phyloP scores from a whole-genome alignment of 1,140 invertebrate genomes.

The Philopotamus ludificatus region DNA sequence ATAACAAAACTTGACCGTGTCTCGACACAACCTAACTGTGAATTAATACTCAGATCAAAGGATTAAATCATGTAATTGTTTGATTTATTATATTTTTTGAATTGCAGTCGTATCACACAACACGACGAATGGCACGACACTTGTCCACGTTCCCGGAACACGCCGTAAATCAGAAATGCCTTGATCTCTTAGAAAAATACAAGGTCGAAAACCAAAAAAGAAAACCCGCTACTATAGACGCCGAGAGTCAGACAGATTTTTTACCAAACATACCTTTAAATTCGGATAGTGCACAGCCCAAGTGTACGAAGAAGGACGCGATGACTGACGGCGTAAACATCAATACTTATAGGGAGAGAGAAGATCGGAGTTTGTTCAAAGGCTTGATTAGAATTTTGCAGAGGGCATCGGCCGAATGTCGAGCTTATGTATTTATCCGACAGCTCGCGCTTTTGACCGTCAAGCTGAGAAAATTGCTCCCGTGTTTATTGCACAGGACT shows the following conservation, averaged over 20 bases:
- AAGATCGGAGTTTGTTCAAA: constrained; percentile 34
- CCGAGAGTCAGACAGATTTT: constrained; percentile 6
- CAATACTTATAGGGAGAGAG: constrained; percentile 18
- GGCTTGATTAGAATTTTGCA: constrained; percentile 31
- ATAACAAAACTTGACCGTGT: too few species aligned
- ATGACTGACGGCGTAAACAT: background rate
- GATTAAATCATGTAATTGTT: too few species aligned
- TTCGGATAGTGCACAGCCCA: constrained; percentile 1
- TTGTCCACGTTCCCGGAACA: constrained; percentile 29
- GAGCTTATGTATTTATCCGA: constrained; percentile 31
- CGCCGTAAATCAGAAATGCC: constrained; percentile 23
- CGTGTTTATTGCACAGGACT: constrained; percentile 27
- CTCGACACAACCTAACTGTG: too few species aligned
- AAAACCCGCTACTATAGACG: constrained; percentile 6
- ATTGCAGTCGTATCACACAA: constrained; percentile 30
- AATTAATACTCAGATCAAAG: too few species aligned
- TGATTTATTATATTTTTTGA: too few species aligned
- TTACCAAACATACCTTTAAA: constrained; percentile 1
- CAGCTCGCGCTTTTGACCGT: constrained; percentile 28
- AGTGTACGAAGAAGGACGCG: background rate
- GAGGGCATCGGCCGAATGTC: constrained; percentile 23
- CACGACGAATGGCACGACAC: constrained; percentile 31
- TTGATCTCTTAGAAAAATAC: constrained; percentile 28
- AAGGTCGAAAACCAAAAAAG: constrained; percentile 23
- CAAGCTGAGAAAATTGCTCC: constrained; percentile 33